These are phyloP conservation scores for Pelochelys cantorii DNA, from an alignment of 2,797 vertebrate genomes.

Conservation along the genomic window DNA sequence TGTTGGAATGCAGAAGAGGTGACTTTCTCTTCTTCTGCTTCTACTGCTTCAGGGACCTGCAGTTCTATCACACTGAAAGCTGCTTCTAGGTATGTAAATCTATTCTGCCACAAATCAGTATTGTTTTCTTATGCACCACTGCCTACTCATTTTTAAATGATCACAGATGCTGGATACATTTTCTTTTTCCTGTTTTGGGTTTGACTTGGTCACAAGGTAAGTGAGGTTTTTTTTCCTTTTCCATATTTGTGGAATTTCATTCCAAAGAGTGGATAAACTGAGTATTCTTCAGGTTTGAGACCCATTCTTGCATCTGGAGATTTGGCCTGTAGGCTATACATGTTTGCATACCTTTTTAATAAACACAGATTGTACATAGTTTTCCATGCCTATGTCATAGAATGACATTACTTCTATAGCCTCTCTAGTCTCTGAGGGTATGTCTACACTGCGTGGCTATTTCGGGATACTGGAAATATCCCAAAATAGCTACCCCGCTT, in stretches of 20 bases:
- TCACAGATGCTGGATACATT: not conserved
- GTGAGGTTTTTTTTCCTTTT: not conserved
- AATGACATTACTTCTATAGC: not conserved
- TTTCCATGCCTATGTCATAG: not conserved
- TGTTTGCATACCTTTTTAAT: not conserved
- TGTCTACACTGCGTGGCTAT: no score
- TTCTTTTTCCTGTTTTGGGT: not conserved
- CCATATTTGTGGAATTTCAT: not conserved
- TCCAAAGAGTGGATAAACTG: not conserved
- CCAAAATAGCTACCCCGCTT: no score
- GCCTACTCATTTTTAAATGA: not conserved
- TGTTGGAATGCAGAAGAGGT: not conserved
- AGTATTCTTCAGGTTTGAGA: not conserved
- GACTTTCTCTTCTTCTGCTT: not conserved
- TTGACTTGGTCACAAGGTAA: not conserved
- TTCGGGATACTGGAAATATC: no score
- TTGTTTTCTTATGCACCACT: not conserved
- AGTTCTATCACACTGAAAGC: not conserved
- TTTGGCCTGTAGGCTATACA: not conserved
- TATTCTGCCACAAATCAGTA: not conserved
- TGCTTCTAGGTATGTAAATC: not conserved
- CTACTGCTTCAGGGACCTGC: not conserved
- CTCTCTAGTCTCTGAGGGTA: not conserved
- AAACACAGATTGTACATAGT: not conserved
- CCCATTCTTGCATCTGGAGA: not conserved